A percentile compares a stretch with the other conserved stretches of the same genome.
These are phyloP conservation scores for Oikopleura albicans DNA, from an alignment of 23 tunicate genomes.

Conservation along the genomic window DNA sequence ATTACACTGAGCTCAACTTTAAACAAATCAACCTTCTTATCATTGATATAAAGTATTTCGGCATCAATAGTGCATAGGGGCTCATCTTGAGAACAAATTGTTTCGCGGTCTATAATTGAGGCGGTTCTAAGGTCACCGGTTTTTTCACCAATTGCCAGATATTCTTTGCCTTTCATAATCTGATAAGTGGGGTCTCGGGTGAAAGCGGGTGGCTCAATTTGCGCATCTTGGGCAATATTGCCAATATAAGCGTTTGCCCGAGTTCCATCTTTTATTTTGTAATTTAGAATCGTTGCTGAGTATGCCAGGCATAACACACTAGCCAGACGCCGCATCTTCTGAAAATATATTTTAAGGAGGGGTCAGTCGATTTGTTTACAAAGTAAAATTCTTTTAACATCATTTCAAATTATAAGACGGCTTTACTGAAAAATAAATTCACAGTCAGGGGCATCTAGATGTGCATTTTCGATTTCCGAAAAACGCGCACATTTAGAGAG, in stretches of 20 bases:
- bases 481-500: too few species aligned
- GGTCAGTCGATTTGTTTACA: too few species aligned
- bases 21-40: background rate
- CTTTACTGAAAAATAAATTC: too few species aligned
- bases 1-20: background rate
- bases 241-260: background rate
- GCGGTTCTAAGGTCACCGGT: background rate
- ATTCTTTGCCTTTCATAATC: background rate
- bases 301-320: background rate
- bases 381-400: too few species aligned
- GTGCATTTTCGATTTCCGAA: too few species aligned
- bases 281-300: background rate
- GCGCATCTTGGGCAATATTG: constrained; percentile 2
- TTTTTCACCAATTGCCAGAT: background rate
- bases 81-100: background rate
- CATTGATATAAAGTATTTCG: background rate
- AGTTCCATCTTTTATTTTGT: background rate
- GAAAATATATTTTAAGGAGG: too few species aligned
- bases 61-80: background rate
- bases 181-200: constrained; percentile 4
- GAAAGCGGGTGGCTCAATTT: background rate
- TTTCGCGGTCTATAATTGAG: background rate
- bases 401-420: too few species aligned
- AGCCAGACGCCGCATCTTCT: background rate
- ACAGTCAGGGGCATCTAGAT: too few species aligned